Base-by-base conservation (phyloP, 2,113 vertebrate species). In the Lagenorhynchus albirostris region DNA sequence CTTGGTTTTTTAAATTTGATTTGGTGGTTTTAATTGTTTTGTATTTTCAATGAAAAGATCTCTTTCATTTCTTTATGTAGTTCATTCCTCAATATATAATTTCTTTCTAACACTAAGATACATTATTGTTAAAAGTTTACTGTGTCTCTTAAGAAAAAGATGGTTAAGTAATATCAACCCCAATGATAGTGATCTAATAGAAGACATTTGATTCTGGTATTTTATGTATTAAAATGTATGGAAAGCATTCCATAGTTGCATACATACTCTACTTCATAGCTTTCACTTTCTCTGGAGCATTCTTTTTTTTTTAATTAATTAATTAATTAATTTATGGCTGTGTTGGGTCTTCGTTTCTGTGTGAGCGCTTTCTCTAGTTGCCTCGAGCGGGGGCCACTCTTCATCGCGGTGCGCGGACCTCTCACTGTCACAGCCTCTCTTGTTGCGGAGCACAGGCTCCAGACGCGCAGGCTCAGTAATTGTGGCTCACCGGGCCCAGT, bases 1-100 rank as follows among this genome's bases (percentile, higher is more conserved):
- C 23, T 76, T 90, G 17, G 7, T 53, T 95, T 53, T 90, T 83
- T 13, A 2, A 5, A 47, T 81, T 79, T 38, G 33, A 36, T 33
- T 91, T 85, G 63, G 7, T 94, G 25, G 6, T 84, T 95, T 95
- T 79, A 58, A 97, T 47, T 91, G 14, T 80, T 88, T 86, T 55
- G 3, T 88, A 71, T 82, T 94, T 86, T 88, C 36, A 95, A 65
- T 74, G 58, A 83, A 88, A 92, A 74, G 17, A 47, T 65, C 62
- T 44, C 0, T 89, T 80, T 70, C 14, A 79, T 44, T 95, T 94
- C 31, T 68, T 91, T 80, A 68, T 92, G 7, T 47, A n/a, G 20
- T 38, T 91, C 23, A 53, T 95, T 91, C 18, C 8, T 95, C 58
- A 62, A 93, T n/a, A 29, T 41, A 47, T 60, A 70, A 53, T 77